Evolutionary conservation across 2,888 invertebrate genomes (phyloP), one percentile per base, ranked within the genome.

Genomic region (Agrotis puta): DNA sequence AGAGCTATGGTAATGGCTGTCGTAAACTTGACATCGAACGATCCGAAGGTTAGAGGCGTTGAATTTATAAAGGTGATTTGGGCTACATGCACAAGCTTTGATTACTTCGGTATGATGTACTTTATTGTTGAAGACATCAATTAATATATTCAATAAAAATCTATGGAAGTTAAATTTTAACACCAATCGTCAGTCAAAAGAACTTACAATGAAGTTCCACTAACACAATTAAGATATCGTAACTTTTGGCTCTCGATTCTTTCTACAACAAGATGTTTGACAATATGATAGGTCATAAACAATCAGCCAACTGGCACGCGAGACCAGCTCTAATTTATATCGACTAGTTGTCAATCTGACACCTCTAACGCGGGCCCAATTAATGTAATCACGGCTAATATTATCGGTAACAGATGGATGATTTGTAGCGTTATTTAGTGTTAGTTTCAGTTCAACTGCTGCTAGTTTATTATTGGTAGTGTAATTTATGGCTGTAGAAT

Each of bases 321-420:
- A 43, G 56, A 58, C 48, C 77, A 48, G 54, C 43, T 63, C 77
- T 77, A 70, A 80, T 80, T 84, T 84, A 81, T 81, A 75, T 77
- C 64, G 74, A 69, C 65, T 70, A 77, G 71, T 68, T 72, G 76
- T 80, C 80, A 74, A 79, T 72, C 68, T 71, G 84, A 79, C 83
- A 70, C 68, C 75, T 80, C 56, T 62, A 64, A 56, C 63, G 47
- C 27, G 58, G 27, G 59, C 50, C 63, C 75, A 75, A 81, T 81
- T 83, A 74, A 71, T 75, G 64, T 79, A 67, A 79, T 75, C 80
- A 64, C 54, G 14, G 67, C 61, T 74, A 63, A 69, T 70, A 70
- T 64, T 68, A 76, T 75, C 71, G 50, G 62, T 58, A 70, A 54
- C 58, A 65, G 62, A 70, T 67, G 27, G 45, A 67, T 75, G 54